Base-by-base conservation (phyloP, 2,113 vertebrate genomes). In the Crotalus horridus region DNA sequence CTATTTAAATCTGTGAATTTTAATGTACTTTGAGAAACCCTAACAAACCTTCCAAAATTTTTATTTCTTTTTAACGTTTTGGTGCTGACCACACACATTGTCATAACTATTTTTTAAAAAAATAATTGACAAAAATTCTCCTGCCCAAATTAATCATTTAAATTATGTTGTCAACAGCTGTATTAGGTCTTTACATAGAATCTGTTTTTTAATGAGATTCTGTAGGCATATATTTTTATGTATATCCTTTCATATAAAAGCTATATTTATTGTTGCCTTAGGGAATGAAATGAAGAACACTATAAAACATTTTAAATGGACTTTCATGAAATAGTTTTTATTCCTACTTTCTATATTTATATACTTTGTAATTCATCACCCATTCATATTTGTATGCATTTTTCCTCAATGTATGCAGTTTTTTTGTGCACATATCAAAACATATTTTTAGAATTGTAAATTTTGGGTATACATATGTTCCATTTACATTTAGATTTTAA, bases 101-200 rank as follows among this genome's bases (percentile, higher is more conserved):
- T 94, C 94, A 96, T 90, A 48, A 92, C 87, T 94, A 95, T 53
- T 95, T 95, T 95, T 95, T 94, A 96, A 69, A 58, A 87, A 92
- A 89, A 96, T 96, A 96, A 94, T 95, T 94, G 95, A 96, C 96
- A 97, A 94, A 95, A 95, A 56, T 95, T 15, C 89, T 96, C 89
- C 94, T 94, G 88, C 89, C 96, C 56, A 96, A 95, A 97, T 97
- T 96, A 98, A 97, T 98, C 95, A 97, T 96, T 97, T 97, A 97
- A 97, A 98, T 97, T 96, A 97, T 94, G 93, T 94, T 97, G 96
- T 97, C 97, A 98, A 96, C 95, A 96, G 92, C 92, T 95, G 94
- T 94, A 97, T 97, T 94, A 95, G 91, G 92, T 94, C 93, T 97
- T 97, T 97, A 96, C 94, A 96, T 97, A 95, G 97, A 96, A 97